Evolutionary conservation across 2,888 invertebrate genomes (phyloP).

Genomic region (Phyllotreta cruciferae): DNA sequence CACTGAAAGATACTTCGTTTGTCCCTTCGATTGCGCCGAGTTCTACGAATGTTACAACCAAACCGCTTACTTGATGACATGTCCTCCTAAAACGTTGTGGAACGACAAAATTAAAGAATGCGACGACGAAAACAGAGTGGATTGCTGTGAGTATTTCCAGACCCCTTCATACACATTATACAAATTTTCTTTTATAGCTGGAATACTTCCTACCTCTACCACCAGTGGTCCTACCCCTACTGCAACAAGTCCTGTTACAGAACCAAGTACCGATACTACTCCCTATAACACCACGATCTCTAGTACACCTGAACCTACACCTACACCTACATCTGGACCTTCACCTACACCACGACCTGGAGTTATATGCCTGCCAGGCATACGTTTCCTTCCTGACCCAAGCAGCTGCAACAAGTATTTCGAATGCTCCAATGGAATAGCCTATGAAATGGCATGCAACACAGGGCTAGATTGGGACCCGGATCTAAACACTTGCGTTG

Average conservation of each 20-base stretch:
- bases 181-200: too few species aligned
- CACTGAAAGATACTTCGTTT: neutral
- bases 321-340: neutral
- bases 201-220: too few species aligned
- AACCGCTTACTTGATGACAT: neutral
- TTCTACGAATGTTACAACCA: slow-evolving; percentile 2
- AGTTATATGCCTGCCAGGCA: neutral
- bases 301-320: neutral
- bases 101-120: slow-evolving; percentile 1
- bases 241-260: too few species aligned
- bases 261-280: too few species aligned
- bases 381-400: slow-evolving; percentile 11
- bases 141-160: slow-evolving; percentile 4
- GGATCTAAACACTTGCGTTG: slow-evolving; percentile 12
- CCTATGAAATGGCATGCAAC: slow-evolving; percentile 14
- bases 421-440: slow-evolving; percentile 17
- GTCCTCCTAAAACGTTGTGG: neutral
- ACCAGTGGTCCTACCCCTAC: too few species aligned
- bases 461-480: slow-evolving; percentile 6
- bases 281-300: too few species aligned
- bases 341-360: neutral
- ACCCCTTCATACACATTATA: too few species aligned
- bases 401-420: slow-evolving; percentile 22
- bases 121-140: neutral
- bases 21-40: slow-evolving; percentile 2